Evolutionary conservation across 1,140 invertebrate species (phyloP).

Genomic region (Caligus rogercresseyi): DNA sequence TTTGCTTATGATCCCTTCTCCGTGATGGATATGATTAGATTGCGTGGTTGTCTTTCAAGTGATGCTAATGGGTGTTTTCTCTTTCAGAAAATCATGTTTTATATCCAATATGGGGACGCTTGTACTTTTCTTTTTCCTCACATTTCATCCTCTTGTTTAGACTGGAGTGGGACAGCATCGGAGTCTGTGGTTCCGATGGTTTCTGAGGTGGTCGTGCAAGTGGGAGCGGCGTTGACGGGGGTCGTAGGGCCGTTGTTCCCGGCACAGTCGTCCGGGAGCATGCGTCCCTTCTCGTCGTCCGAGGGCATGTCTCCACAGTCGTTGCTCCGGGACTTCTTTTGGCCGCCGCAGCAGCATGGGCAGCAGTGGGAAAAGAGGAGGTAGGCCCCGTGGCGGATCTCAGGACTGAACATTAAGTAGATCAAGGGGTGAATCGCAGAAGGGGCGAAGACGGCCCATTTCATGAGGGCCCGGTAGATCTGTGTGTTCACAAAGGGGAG

Average conservation of each 20-base stretch:
- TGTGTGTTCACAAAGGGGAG: background rate
- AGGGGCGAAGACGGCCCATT: constrained; percentile 19
- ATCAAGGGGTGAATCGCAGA: constrained; percentile 13
- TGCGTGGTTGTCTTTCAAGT: no score
- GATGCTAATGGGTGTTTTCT: no score
- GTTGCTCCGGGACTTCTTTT: background rate
- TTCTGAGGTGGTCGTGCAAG: background rate
- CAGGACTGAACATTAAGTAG: constrained; percentile 17
- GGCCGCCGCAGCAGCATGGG: constrained; percentile 9
- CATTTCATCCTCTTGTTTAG: constrained; percentile 20
- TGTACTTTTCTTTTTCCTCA: constrained; percentile 7
- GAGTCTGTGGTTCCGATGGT: background rate
- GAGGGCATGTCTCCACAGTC: constrained; percentile 7
- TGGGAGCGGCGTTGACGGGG: background rate
- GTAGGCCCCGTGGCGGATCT: constrained; percentile 13
- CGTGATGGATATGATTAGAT: no score
- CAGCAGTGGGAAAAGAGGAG: constrained; percentile 12
- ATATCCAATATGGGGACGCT: background rate
- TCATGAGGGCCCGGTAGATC: constrained; percentile 17
- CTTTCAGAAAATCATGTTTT: no score
- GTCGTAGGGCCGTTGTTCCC: background rate
- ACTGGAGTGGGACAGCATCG: constrained; percentile 12
- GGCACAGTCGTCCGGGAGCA: constrained; percentile 3
- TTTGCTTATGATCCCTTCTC: no score
- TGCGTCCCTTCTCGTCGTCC: constrained; percentile 18